Evolutionary conservation across 2,888 invertebrate genomes (phyloP).

Genomic region (Byasa hedistus): DNA sequence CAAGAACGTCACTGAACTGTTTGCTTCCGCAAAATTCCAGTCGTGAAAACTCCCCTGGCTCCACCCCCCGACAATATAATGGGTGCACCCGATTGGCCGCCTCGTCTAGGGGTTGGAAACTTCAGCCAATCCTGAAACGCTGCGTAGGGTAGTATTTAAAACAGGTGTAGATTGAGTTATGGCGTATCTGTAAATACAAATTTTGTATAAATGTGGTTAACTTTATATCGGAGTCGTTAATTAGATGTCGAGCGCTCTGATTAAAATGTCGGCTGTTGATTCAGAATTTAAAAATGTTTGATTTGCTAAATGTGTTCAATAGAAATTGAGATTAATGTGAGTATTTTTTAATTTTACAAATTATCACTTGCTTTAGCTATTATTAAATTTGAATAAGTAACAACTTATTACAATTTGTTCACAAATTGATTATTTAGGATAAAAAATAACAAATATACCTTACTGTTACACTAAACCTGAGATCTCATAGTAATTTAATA

Average conservation of each 20-base stretch:
- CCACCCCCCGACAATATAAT: slow-evolving; percentile 64
- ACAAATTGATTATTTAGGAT: no score
- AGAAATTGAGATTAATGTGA: neutral
- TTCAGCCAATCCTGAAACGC: slow-evolving; percentile 57
- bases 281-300: slow-evolving; percentile 17
- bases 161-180: slow-evolving; percentile 78
- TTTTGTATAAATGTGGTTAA: slow-evolving; percentile 67
- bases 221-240: slow-evolving; percentile 55
- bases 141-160: slow-evolving; percentile 59
- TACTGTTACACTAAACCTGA: no score
- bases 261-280: slow-evolving; percentile 27
- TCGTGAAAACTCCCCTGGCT: slow-evolving; percentile 68
- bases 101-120: slow-evolving; percentile 63
- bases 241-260: slow-evolving; percentile 51
- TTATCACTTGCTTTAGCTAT: no score
- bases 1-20: slow-evolving; percentile 61
- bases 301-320: slow-evolving; percentile 2
- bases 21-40: slow-evolving; percentile 61
- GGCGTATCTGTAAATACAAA: slow-evolving; percentile 66
- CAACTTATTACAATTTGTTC: no score
- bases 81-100: slow-evolving; percentile 57
- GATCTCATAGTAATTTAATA: no score
- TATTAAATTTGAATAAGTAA: no score
- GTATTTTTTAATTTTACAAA: neutral
- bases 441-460: no score